These are phyloP conservation scores for Chorisops tibialis DNA, from an alignment of 2,888 invertebrate genomes.

Conservation along the genomic window DNA sequence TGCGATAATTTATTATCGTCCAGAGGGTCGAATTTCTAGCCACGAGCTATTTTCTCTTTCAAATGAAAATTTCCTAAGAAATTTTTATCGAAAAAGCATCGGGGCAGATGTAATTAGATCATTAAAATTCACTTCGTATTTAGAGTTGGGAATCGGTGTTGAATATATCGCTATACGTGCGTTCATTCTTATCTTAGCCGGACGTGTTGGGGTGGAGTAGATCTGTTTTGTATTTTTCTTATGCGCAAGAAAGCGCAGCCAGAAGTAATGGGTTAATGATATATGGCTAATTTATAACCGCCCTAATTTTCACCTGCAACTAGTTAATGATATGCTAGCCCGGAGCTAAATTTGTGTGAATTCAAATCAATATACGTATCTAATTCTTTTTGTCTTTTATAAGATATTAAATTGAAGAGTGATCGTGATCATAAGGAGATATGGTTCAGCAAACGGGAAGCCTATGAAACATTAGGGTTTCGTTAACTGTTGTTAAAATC, in stretches of 20 bases:
- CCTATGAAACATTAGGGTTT: too few species aligned
- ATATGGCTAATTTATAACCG: background rate
- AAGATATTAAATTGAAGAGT: too few species aligned
- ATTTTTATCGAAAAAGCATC: conserved; percentile 8
- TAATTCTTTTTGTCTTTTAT: too few species aligned
- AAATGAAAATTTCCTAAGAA: conserved; percentile 14
- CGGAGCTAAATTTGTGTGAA: too few species aligned
- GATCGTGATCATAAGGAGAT: too few species aligned
- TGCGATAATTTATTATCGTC: conserved; percentile 19
- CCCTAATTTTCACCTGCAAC: background rate
- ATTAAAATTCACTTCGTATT: conserved; percentile 18
- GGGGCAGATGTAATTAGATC: conserved; percentile 23
- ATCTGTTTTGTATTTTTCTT: background rate
- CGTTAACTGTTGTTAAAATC: too few species aligned
- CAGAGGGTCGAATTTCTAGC: conserved; percentile 22
- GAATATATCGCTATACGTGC: background rate
- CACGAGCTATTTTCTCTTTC: conserved; percentile 13
- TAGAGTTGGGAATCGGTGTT: background rate
- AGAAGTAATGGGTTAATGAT: conserved; percentile 16
- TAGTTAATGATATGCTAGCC: too few species aligned
- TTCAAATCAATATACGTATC: too few species aligned
- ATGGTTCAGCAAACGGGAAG: too few species aligned
- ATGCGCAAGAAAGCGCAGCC: conserved; percentile 17
- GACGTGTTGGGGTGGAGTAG: conserved; percentile 10
- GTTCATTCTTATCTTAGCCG: background rate